A percentile compares a stretch with the other conserved stretches of the same genome.
These are phyloP conservation scores for Ptychoptera contaminata DNA, from an alignment of 2,888 invertebrate species.

Conservation along the genomic window DNA sequence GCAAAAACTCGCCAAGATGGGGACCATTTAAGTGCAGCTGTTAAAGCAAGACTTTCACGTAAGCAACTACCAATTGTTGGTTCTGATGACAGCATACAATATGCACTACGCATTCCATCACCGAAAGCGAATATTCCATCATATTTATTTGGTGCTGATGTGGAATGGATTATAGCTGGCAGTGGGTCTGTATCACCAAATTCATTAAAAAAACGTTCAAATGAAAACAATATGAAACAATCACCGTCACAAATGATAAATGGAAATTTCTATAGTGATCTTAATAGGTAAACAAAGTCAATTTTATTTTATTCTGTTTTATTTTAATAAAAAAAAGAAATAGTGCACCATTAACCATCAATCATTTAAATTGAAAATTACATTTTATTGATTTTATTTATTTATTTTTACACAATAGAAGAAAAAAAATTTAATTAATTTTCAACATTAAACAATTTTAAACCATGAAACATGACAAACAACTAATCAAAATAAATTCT, in stretches of 20 bases:
- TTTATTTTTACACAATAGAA: no score
- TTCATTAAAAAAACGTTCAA: conserved; percentile 24
- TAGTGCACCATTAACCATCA: no score
- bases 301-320: not conserved
- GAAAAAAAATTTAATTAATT: no score
- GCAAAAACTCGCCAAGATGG: conserved; percentile 38
- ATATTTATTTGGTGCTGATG: conserved; percentile 42
- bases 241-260: not conserved
- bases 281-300: conserved; percentile 7
- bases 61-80: conserved; percentile 56
- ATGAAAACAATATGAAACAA: no score
- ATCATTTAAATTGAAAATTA: no score
- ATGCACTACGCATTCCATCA: conserved; percentile 47
- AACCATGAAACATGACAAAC: no score
- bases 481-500: no score
- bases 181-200: conserved; percentile 41
- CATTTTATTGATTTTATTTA: no score
- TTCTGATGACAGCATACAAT: conserved; percentile 56
- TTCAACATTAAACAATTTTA: no score
- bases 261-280: conserved; percentile 4
- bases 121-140: conserved; percentile 17
- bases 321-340: no score
- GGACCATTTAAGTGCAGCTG: conserved; percentile 47
- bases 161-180: conserved; percentile 60
- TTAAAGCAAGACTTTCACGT: conserved; percentile 58